Evolutionary conservation across 2,797 vertebrate species (phyloP).

Genomic region (Cephalopachus bancanus): DNA sequence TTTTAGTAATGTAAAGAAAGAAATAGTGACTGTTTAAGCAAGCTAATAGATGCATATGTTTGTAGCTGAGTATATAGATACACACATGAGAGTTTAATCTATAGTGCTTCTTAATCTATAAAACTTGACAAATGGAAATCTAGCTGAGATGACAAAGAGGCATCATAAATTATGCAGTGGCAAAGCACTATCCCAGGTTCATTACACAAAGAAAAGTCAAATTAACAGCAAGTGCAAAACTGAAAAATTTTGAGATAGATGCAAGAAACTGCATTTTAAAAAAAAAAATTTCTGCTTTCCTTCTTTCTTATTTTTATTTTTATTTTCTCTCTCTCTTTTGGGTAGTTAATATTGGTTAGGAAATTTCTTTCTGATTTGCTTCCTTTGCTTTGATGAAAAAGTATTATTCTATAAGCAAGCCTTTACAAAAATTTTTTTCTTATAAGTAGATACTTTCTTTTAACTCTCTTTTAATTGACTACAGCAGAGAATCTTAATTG

Average conservation of each 20-base stretch:
- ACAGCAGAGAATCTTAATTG: not conserved
- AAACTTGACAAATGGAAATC: not conserved
- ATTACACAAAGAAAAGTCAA: not conserved
- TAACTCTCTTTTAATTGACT: not conserved
- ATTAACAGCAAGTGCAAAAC: not conserved
- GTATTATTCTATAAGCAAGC: not conserved
- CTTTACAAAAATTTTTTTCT: not conserved
- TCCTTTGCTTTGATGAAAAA: not conserved
- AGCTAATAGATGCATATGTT: not conserved
- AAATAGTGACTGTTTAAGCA: not conserved
- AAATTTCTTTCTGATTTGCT: not conserved
- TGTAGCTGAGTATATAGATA: not conserved
- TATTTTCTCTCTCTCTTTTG: too few species aligned
- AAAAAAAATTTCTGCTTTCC: not conserved
- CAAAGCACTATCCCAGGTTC: rapidly evolving
- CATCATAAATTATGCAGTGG: not conserved
- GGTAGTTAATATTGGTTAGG: not conserved
- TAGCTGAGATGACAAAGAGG: not conserved
- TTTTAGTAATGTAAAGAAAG: not conserved
- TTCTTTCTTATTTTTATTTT: not conserved
- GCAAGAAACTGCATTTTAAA: not conserved
- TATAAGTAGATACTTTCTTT: not conserved
- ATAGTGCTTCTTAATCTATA: not conserved
- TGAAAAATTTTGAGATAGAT: not conserved
- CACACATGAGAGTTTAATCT: not conserved